A percentile compares a stretch with the other conserved stretches of the same genome.
Conservation (phyloP, 2,797 vertebrate species). For the Trichosurus vulpecula region DNA sequence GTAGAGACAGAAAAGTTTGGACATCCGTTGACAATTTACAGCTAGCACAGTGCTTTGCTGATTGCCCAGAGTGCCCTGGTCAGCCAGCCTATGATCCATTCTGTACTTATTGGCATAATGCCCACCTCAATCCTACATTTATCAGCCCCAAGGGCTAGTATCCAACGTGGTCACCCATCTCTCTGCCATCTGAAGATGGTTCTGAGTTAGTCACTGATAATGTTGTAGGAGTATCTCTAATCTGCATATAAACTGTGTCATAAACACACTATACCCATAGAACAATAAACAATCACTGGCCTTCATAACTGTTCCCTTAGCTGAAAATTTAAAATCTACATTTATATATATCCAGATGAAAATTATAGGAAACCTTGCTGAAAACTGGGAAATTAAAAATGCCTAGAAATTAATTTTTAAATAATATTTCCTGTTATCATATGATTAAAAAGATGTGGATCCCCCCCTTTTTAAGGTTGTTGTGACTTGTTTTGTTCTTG, state of each 20-base stretch:
- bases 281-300: conserved; percentile 36
- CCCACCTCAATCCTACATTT: conserved; percentile 47
- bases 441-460: conserved; percentile 22
- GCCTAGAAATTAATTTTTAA: conserved; percentile 63
- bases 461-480: conserved; percentile 49
- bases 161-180: conserved; percentile 42
- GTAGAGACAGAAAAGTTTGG: conserved; percentile 44
- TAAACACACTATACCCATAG: conserved; percentile 31
- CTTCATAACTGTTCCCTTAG: conserved; percentile 21
- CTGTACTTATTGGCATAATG: conserved; percentile 45
- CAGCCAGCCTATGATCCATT: conserved; percentile 55
- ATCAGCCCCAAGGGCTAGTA: conserved; percentile 51
- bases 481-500: conserved; percentile 54
- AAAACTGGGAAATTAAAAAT: conserved; percentile 59
- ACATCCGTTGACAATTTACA: conserved; percentile 42
- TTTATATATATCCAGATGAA: conserved; percentile 35
- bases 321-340: conserved; percentile 55
- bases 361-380: conserved; percentile 43
- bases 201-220: conserved; percentile 55
- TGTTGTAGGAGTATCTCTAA: conserved; percentile 44
- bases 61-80: conserved; percentile 54
- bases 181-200: conserved; percentile 46
- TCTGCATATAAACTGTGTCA: conserved; percentile 49
- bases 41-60: conserved; percentile 60
- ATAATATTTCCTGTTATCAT: conserved; percentile 43